Conservation (phyloP, 2,888 invertebrate species). For the Bombylius discolor region DNA sequence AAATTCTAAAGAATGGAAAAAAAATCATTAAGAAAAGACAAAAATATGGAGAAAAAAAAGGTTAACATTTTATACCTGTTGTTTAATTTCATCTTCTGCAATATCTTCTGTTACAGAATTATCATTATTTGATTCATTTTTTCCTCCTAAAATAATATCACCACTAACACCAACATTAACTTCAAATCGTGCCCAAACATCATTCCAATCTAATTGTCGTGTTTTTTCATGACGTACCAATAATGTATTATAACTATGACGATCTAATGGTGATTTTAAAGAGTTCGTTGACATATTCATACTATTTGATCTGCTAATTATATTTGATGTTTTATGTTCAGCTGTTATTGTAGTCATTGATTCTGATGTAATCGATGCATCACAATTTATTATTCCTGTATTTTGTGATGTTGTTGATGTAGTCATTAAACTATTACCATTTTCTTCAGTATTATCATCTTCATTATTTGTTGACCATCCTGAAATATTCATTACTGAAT, state of each 20-base stretch:
- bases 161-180: slow-evolving; percentile 26
- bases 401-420: background rate
- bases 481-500: background rate
- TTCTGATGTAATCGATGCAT: background rate
- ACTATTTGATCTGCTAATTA: slow-evolving; percentile 29
- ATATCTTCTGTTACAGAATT: background rate
- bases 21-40: background rate
- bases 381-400: background rate
- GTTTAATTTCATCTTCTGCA: background rate
- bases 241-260: slow-evolving; percentile 31
- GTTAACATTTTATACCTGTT: background rate
- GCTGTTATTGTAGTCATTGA: background rate
- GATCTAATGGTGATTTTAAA: slow-evolving; percentile 26
- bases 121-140: slow-evolving; percentile 31
- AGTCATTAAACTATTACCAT: background rate
- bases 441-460: slow-evolving; percentile 2
- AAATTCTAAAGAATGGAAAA: slow-evolving; percentile 31
- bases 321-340: background rate
- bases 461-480: slow-evolving; percentile 3
- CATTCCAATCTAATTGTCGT: slow-evolving; percentile 36
- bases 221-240: slow-evolving; percentile 30
- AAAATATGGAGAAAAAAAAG: background rate
- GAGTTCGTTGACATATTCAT: slow-evolving; percentile 25
- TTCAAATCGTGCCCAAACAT: slow-evolving; percentile 43
- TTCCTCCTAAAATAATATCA: slow-evolving; percentile 24